A percentile compares a stretch with the other conserved stretches of the same genome.
These are phyloP conservation scores for Netta rufina DNA, from an alignment of 2,797 vertebrate species.

Conservation along the genomic window DNA sequence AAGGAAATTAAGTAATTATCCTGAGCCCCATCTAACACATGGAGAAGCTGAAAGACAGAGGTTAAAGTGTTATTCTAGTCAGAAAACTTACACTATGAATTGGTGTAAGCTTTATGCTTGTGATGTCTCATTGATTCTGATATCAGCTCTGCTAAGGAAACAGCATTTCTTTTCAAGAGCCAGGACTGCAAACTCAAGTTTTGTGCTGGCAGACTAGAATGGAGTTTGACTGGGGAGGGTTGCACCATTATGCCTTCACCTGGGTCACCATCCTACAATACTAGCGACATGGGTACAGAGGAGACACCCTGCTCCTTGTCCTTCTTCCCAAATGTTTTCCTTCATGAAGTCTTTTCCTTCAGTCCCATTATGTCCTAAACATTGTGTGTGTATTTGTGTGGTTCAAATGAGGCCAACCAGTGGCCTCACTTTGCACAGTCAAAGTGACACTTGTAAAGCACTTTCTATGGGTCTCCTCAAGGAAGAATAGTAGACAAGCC, in stretches of 20 bases:
- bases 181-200: background rate
- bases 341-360: background rate
- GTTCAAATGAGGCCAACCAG: background rate
- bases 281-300: rapidly evolving
- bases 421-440: rapidly evolving
- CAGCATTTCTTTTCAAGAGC: background rate
- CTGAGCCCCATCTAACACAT: background rate
- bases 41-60: background rate
- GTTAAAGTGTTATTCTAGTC: background rate
- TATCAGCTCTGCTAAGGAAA: background rate
- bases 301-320: background rate
- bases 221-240: too few species aligned
- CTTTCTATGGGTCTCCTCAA: background rate
- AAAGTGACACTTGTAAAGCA: background rate
- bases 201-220: background rate
- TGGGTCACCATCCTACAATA: rapidly evolving
- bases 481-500: background rate
- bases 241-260: rapidly evolving
- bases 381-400: background rate
- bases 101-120: background rate
- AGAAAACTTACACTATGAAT: background rate
- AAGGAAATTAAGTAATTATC: constrained; percentile 31
- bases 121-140: background rate
- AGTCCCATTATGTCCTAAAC: background rate
- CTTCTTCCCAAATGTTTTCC: background rate